Evolutionary conservation across 2,113 vertebrate species (phyloP), one percentile per base, ranked within the genome.

Genomic region (Leptobrachium leishanense): DNA sequence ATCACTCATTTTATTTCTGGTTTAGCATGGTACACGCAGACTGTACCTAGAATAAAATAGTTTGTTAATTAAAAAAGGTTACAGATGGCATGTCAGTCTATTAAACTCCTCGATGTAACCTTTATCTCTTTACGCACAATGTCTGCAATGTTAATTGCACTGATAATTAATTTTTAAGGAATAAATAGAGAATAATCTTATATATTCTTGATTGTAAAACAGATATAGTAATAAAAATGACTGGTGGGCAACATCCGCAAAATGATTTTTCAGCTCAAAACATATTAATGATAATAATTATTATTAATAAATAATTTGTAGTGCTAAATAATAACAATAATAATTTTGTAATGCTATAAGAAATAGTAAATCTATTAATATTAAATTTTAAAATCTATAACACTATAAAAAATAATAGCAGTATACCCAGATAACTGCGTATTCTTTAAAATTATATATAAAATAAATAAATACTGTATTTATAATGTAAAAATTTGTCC

Each of bases 1-100:
- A 31, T 31, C 20, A 31, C 20, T 31, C 20, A 31, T 31, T 31
- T 31, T 31, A 31, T 31, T 31, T 31, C 20, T 31, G 20, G 20
- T 31, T 31, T 31, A 31, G 20, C 20, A 31, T 31, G 20, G 20
- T 31, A 31, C 20, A 31, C 20, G 0, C 20, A 31, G 20, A 31
- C 20, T 31, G 20, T 31, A 31, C 20, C 20, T 31, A 31, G 43
- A 43, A 31, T n/a, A 59, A 78, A 64, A 64, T 70, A 53, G 53
- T 70, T 78, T 62, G 67, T 41, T 78, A 71, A 78, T 78, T 78
- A 71, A 50, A 69, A 72, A 78, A 78, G 68, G 76, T 78, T 78
- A 71, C 68, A 72, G 43, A 54, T 65, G 68, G 65, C 68, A 72
- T 64, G 76, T 78, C 68, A 71, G 42, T 54, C 57, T 54, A 65